A percentile compares a stretch with the other conserved stretches of the same genome.
Conservation (phyloP, 2,797 vertebrate species). For the Cynopterus sphinx region DNA sequence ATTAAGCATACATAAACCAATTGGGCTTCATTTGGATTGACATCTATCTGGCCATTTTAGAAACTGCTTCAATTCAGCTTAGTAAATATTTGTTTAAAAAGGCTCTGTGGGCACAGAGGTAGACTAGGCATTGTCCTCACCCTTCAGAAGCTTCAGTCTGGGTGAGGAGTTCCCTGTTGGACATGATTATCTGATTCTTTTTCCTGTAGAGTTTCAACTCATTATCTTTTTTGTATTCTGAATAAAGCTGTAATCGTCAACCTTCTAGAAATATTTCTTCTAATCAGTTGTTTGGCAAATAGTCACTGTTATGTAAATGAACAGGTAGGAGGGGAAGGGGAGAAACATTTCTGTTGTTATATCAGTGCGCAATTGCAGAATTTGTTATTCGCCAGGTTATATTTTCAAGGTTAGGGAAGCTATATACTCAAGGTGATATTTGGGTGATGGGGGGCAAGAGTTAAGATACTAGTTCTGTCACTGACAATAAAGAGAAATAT, state of each 20-base stretch:
- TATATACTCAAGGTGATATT: not conserved
- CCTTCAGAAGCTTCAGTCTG: not conserved
- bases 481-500: not conserved
- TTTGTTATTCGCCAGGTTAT: not conserved
- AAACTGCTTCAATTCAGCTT: not conserved
- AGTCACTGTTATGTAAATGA: constrained; percentile 1
- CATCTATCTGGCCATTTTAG: not conserved
- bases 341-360: not conserved
- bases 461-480: constrained; percentile 25
- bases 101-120: not conserved
- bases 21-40: not conserved
- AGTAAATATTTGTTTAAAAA: not conserved
- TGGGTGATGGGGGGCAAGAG: not conserved
- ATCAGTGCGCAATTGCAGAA: not conserved
- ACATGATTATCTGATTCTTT: not conserved
- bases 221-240: not conserved
- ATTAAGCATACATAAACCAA: not conserved
- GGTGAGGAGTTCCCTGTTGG: not conserved
- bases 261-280: constrained; percentile 19
- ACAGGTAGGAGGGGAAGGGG: not conserved
- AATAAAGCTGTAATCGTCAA: not conserved
- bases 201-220: not conserved
- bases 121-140: not conserved
- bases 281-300: constrained; percentile 26
- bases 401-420: not conserved